A percentile compares a stretch with the other conserved stretches of the same genome.
Conservation (phyloP, 2,888 invertebrate species). For the Melanostoma mellinum region DNA sequence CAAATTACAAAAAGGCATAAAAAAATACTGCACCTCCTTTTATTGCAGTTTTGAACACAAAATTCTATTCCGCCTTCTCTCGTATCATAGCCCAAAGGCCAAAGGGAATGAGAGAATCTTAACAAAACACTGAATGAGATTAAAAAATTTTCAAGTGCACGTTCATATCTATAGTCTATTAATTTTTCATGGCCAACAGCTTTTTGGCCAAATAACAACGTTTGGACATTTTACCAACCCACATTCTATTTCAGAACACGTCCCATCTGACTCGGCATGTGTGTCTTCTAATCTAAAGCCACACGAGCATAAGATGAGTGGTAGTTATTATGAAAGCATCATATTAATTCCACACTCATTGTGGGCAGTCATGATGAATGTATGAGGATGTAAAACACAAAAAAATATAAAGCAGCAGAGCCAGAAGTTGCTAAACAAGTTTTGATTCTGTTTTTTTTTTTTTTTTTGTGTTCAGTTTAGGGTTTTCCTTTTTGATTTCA, state of each 20-base stretch:
- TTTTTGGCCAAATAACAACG: constrained; percentile 10
- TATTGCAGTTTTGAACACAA: too few species aligned
- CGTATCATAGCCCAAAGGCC: too few species aligned
- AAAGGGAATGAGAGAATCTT: too few species aligned
- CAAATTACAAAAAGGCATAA: too few species aligned
- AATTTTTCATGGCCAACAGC: constrained; percentile 54
- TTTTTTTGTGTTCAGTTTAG: constrained; percentile 21
- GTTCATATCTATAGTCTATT: not conserved
- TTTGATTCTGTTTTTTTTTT: not conserved
- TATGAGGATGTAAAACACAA: constrained; percentile 20
- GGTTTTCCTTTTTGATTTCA: constrained; percentile 42
- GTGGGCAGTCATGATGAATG: constrained; percentile 32
- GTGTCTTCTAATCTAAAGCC: constrained; percentile 2
- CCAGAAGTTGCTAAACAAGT: constrained; percentile 25
- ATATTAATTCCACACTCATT: constrained; percentile 16
- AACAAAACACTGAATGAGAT: too few species aligned
- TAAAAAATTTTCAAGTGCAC: constrained; percentile 38
- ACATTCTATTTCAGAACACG: constrained; percentile 15
- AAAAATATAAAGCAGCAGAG: not conserved
- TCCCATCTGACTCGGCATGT: constrained; percentile 18
- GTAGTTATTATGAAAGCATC: constrained; percentile 27
- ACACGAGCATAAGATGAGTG: constrained; percentile 13
- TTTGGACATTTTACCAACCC: constrained; percentile 9
- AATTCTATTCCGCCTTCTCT: too few species aligned
- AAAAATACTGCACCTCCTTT: too few species aligned